Conservation (phyloP, 2,888 invertebrate genomes). For the Hermaeophaga mercurialis region DNA sequence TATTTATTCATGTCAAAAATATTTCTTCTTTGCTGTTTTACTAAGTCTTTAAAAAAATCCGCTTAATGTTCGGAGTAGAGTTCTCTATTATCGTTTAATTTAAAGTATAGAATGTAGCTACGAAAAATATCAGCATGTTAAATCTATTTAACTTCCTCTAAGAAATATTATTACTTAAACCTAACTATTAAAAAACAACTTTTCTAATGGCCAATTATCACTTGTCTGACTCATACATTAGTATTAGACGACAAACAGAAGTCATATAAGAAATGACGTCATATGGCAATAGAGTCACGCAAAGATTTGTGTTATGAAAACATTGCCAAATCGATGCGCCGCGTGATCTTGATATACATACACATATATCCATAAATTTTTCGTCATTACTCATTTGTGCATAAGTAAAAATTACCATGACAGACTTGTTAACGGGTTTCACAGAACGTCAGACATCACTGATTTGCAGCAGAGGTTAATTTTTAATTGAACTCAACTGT, state of each 20-base stretch:
- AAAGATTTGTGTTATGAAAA: conserved; percentile 12
- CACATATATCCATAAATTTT: conserved; percentile 8
- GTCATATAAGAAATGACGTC: neutral
- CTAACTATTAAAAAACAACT: conserved; percentile 14
- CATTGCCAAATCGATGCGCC: conserved; percentile 13
- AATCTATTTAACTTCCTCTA: no score
- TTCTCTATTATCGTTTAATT: no score
- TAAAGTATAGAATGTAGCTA: no score
- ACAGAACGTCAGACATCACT: conserved; percentile 1
- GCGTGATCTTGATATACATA: conserved; percentile 6
- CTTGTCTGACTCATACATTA: conserved; percentile 13
- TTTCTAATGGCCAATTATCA: conserved; percentile 19
- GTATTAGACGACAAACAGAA: conserved; percentile 3
- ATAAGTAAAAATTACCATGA: conserved; percentile 18
- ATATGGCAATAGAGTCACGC: conserved; percentile 11
- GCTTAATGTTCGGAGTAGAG: no score
- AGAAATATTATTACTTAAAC: no score
- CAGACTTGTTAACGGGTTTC: conserved; percentile 14
- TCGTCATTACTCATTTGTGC: conserved; percentile 17
- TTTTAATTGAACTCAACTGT: conserved; percentile 14
- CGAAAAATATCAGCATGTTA: no score
- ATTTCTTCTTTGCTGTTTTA: no score
- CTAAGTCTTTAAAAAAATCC: no score
- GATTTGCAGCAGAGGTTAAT: conserved; percentile 18
- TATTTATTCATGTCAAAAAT: no score